Base-by-base conservation (phyloP, 2,797 vertebrate genomes). In the Synanceia verrucosa region DNA sequence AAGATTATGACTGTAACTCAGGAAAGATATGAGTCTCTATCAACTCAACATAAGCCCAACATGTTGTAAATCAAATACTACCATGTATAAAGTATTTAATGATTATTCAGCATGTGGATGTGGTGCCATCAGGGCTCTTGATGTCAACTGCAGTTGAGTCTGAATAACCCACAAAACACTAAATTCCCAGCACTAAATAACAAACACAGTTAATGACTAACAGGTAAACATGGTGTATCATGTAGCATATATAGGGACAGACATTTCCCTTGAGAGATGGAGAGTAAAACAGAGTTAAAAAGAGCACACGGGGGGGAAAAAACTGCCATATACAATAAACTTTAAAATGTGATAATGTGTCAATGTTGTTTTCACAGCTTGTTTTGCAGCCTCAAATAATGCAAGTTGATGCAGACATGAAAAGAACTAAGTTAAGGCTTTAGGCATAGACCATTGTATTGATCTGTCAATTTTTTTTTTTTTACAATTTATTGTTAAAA, bases 1-100 rank as follows among this genome's bases (percentile, higher is more conserved):
- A 59, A 55, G 58, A 71, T 57, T 61, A 47, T 41, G 37, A 64
- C 57, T 14, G 64, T 26, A 31, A 57, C 26, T 60, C 41, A 34
- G 2, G 51, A 44, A 43, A 68, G 24, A 58, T 41, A 46, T 18
- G 29, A 46, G 16, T 56, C 6, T 41, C 53, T 58, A 56, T 43
- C 46, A 37, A 63, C 47, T 48, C 16, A 65, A 61, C 61, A 34
- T 47, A 24, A 51, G 3, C 4, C 9, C 26, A 13, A 21, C 46
- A 18, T 5, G 44, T 4, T 18, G 8, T 62, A 67, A 74, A 70
- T 62, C 31, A 28, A 66, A 47, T 1, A 7, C 14, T 1, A 7
- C 14, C n/a, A 24, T 14, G 4, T 13, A 37, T 8, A 3, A 1
- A 5, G 9, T 47, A 43, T 48, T 31, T 18, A 59, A 53, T 59